Percentiles rank a stretch among this genome's conserved stretches.
Evolutionary conservation across 1,140 invertebrate genomes (phyloP).

Genomic region (Trachymyrmex septentrionalis): DNA sequence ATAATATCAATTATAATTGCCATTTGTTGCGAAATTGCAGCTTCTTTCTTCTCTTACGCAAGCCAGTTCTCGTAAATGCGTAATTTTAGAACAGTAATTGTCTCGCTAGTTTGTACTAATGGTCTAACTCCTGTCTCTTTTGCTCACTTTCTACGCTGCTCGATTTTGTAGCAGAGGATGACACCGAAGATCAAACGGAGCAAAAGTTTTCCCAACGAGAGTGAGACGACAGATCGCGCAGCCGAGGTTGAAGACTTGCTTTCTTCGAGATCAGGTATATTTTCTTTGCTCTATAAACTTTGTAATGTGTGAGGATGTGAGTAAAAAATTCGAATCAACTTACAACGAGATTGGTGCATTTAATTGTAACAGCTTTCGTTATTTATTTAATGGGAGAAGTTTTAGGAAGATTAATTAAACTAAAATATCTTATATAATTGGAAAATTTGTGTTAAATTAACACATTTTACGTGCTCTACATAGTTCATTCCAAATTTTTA

Average conservation of each 20-base stretch:
- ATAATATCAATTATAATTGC: not conserved
- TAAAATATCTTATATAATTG: too few species aligned
- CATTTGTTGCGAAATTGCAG: not conserved
- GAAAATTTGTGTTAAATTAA: too few species aligned
- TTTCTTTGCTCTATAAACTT: not conserved
- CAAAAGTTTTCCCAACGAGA: slow-evolving; percentile 82
- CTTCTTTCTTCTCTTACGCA: not conserved
- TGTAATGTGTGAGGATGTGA: not conserved
- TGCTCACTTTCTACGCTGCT: slow-evolving; percentile 53
- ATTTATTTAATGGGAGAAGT: not conserved
- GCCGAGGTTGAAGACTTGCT: slow-evolving; percentile 81
- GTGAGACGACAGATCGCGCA: slow-evolving; percentile 78
- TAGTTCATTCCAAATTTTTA: too few species aligned
- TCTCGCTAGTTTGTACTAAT: slow-evolving; percentile 65
- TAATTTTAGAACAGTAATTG: not conserved
- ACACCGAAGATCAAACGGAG: slow-evolving; percentile 81
- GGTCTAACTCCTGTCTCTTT: slow-evolving; percentile 66
- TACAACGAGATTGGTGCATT: not conserved
- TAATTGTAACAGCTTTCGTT: not conserved
- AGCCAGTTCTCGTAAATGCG: not conserved
- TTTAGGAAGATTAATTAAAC: not conserved
- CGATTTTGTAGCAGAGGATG: slow-evolving; percentile 74
- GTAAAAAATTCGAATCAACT: not conserved
- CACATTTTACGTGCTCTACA: too few species aligned
- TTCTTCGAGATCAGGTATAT: slow-evolving; percentile 81